Conservation (phyloP, 2,888 invertebrate species). For the Drosophila rellima region DNA sequence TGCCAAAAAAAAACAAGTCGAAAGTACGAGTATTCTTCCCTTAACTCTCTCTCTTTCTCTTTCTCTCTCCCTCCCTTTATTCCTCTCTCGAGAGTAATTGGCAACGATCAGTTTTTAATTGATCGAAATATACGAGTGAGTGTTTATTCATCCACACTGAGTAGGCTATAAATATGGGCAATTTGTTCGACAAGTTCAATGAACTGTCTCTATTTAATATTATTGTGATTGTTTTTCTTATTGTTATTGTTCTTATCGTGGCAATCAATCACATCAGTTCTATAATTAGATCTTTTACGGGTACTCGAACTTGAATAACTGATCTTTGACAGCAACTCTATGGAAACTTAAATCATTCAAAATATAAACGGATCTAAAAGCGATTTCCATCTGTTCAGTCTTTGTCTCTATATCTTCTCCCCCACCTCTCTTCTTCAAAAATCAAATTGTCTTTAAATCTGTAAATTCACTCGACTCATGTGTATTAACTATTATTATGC, state of each 20-base stretch:
- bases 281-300: conserved; percentile 25
- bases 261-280: conserved; percentile 43
- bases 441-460: neutral
- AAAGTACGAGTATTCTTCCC: neutral
- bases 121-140: conserved; percentile 27
- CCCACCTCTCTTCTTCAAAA: neutral
- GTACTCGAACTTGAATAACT: conserved; percentile 12
- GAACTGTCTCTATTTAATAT: conserved; percentile 28
- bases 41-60: neutral
- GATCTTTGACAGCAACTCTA: conserved; percentile 28
- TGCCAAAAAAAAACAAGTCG: conserved; percentile 25
- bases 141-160: conserved; percentile 18
- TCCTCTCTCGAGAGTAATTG: conserved; percentile 24
- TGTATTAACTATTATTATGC: conserved; percentile 13
- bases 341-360: conserved; percentile 5
- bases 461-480: neutral
- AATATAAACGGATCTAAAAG: neutral
- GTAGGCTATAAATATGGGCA: conserved; percentile 40
- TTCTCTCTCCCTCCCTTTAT: neutral
- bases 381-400: neutral
- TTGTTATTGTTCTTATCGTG: conserved; percentile 10
- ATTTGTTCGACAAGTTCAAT: conserved; percentile 39
- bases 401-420: neutral
- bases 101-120: conserved; percentile 59
- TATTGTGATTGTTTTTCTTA: conserved; percentile 17